Base-by-base conservation (phyloP, 1,140 invertebrate species). In the Drosophila tropicalis region DNA sequence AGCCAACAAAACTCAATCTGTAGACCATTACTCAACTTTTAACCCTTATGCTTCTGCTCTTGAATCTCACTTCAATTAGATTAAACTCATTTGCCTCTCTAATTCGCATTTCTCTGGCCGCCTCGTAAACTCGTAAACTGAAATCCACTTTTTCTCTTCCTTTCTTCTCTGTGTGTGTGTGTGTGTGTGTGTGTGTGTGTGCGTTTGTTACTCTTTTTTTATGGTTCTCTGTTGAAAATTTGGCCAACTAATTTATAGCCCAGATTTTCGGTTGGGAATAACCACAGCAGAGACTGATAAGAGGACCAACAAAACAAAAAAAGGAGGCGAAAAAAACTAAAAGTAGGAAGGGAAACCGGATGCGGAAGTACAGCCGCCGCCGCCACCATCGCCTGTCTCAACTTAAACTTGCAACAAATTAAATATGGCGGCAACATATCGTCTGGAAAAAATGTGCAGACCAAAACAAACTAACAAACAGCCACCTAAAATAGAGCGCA, bases 351-450 rank as follows among this genome's bases (percentile, higher is more conserved):
- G 10, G 9, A 36, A 71, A 70, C 51, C 65, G 65, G 70, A 76
- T 64, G 29, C 78, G 81, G 81, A 85, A 78, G 82, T 62, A 62
- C 36, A 19, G 65, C 66, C 69, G 55, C 44, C 44, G 44, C 10
- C 17, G 44, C 51, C 71, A 36, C 65, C 2, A 15, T 25, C 40
- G 10, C 39, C 25, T 10, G 13, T 25, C 66, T 22, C 41, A 34
- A 51, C 44, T 67, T 58, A 67, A 82, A 70, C 67, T 86, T 79
- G 79, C 79, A 79, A 86, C 82, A 86, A 86, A 86, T 86, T 86
- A 86, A 86, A 86, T 87, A 86, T 86, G 82, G 83, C 82, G 83
- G 82, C 79, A 86, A 83, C 82, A 86, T 79, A 82, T 86, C 83
- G 82, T 87, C 82, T 87, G 82, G 83, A 86, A 86, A 86, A 86